Evolutionary conservation across 1,140 invertebrate genomes (phyloP), one percentile per base, ranked within the genome.

Genomic region (Euwallacea similis): DNA sequence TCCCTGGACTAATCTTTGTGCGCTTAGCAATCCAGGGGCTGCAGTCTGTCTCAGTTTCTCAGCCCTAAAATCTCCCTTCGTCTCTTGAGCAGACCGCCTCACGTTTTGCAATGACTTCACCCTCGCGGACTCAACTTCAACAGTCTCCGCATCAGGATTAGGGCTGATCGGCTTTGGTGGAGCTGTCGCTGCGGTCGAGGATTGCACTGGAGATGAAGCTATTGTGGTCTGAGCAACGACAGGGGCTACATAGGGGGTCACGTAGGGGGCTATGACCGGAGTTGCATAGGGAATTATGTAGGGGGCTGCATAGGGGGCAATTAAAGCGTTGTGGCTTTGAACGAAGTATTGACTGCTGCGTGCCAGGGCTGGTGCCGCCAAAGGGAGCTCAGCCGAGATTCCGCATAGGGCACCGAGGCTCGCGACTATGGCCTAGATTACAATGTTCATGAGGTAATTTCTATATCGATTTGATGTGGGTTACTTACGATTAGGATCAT

Each of bases 61-160:
- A n/a, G 7, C 54, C 54, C 16, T n/a, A 9, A 21, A n/a, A 15
- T 56, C 16, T 10, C 11, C 7, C 10, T 56, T 56, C 3, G 8
- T 3, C 16, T 56, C 8, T 56, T 64, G 62, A 33, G 21, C 4
- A 33, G 21, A 4, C 4, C 21, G 21, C 21, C 4, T 33, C 21
- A 33, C 21, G 21, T 33, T 33, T 4, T 33, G 21, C 4, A 33
- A 33, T 2, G 21, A 7, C 55, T 59, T 53, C 0, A 71, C 3
- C 42, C 69, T 44, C 41, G 61, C 69, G 7, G 69, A 64, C n/a
- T 71, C 69, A 56, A 71, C 54, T 58, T 71, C 69, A 8, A 71
- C 59, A 6, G 69, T 41, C 47, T 71, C 69, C 10, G 55, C 42
- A 21, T 71, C 69, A 2, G 69, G 61, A 33, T 71, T 71, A 9